phyloP scores from a whole-genome alignment of 2,888 invertebrate genomes.

The Tolmerus cingulatus region DNA sequence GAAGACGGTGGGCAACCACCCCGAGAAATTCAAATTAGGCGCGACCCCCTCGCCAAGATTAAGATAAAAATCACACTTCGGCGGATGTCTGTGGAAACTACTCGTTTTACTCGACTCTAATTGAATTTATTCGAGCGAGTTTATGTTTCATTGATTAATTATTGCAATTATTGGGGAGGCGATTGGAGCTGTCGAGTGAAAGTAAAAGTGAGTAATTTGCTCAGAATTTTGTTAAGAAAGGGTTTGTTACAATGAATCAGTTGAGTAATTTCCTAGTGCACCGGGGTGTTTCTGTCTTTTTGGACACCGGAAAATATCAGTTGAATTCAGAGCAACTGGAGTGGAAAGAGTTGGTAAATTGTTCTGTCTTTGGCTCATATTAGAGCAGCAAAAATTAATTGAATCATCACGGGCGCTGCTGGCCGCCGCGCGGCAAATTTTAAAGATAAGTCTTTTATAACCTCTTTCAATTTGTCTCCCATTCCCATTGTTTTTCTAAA shows the following conservation, averaged over 20 bases:
- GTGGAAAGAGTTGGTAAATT: neutral
- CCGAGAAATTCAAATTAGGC: neutral
- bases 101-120: neutral
- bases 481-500: neutral
- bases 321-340: neutral
- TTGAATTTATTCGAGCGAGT: neutral
- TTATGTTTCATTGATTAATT: neutral
- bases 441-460: neutral
- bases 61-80: neutral
- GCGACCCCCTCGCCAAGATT: neutral
- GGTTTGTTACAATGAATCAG: neutral
- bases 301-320: neutral
- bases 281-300: neutral
- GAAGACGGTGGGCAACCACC: neutral
- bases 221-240: neutral
- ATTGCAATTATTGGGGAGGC: neutral
- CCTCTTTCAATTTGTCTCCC: neutral
- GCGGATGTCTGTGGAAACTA: neutral
- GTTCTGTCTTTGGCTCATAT: neutral
- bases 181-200: neutral
- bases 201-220: neutral
- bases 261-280: neutral
- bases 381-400: neutral
- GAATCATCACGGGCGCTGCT: neutral
- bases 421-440: neutral